Base-by-base conservation (phyloP, 2,113 vertebrate species). In the Pelecanoides urinatrix region DNA sequence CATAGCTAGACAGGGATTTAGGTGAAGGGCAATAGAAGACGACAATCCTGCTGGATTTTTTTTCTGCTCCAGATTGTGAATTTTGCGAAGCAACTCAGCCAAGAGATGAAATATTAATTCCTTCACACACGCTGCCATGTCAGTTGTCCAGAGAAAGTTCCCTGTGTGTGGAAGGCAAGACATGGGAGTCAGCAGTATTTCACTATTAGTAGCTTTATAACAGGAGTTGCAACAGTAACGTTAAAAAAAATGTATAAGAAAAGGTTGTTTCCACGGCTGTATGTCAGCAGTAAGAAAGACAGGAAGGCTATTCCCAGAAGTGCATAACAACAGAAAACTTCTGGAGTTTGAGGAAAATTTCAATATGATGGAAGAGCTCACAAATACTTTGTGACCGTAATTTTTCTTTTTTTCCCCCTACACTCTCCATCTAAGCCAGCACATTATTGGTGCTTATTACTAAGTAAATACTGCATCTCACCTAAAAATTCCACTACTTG, bases 1-100 rank as follows among this genome's bases (percentile, higher is more conserved):
- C 95, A 99, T 99, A 18, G 99, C 99, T 40, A 99, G 98, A 49
- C 99, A 99, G 82, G 99, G 99, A 95, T 99, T 99, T 9, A 99
- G 98, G 94, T 99, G 98, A 52, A 99, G 98, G 68, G 99, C 99
- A 2, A 99, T 99, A 67, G 99, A 99, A 70, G 99, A 99, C 1
- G 99, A 99, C 65, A 99, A 85, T 22, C 99, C 99, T 0, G 98
- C 96, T 0, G 99, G 99, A 63, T 98, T 99, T 92, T 98, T 99
- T 36, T 98, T 98, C 97, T 99, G 99, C 97, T 99, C 99, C 91
- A 99, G 97, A 22, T 90, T 97, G 72, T 99, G 99, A 70, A 99
- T 98, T 26, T 99, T 99, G 34, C 99, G 99, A 86, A 99, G 98
- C 76, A 99, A 97, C 95, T 99, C 99, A 1, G 99, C 99, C 90